Evolutionary conservation across 2,888 invertebrate genomes (phyloP).

Genomic region (Petrophora chlorosata): DNA sequence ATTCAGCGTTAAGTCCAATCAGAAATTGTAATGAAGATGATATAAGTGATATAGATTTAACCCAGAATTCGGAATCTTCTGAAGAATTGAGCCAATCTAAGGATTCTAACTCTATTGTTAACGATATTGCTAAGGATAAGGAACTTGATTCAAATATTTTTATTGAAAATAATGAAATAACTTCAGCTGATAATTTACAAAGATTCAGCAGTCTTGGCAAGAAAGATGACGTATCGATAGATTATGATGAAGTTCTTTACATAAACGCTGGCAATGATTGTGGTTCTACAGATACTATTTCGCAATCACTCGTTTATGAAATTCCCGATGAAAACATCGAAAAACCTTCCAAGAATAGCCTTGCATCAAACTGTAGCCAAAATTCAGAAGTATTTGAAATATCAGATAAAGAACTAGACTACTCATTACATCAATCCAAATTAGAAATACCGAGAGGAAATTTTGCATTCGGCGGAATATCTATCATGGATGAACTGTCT

Average conservation of each 20-base stretch:
- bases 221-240: conserved; percentile 61
- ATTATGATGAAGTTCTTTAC: conserved; percentile 65
- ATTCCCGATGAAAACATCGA: neutral
- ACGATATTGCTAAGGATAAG: neutral
- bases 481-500: conserved; percentile 47
- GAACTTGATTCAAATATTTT: neutral
- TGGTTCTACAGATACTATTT: conserved; percentile 3
- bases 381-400: conserved; percentile 62
- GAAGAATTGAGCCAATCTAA: conserved; percentile 25
- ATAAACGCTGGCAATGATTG: conserved; percentile 16
- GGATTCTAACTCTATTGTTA: neutral
- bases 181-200: conserved; percentile 13
- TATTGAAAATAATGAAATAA: neutral
- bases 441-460: conserved; percentile 40
- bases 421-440: conserved; percentile 77
- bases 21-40: neutral
- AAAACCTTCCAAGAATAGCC: conserved; percentile 17
- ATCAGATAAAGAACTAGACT: conserved; percentile 86
- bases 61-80: conserved; percentile 52
- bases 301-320: conserved; percentile 12
- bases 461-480: conserved; percentile 54
- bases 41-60: conserved; percentile 56
- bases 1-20: conserved; percentile 37
- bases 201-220: conserved; percentile 51
- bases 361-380: conserved; percentile 46